Conservation (phyloP, 1,140 invertebrate species). For the Saxidomus purpurata region DNA sequence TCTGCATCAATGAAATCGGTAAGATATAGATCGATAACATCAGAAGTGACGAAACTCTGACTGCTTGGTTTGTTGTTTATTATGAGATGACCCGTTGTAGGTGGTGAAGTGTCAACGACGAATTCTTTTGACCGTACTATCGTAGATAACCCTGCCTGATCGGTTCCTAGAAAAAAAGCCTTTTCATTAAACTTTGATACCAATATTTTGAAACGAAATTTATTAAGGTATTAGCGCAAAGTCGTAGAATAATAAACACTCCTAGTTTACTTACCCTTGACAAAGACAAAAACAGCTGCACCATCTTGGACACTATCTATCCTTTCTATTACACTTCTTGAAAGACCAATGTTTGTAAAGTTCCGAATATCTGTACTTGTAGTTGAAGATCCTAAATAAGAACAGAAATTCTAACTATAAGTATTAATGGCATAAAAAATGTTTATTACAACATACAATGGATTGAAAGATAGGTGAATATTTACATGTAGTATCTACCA, state of each 20-base stretch:
- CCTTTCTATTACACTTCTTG: background rate
- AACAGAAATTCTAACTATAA: no score
- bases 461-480: no score
- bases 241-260: no score
- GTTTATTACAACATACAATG: no score
- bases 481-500: no score
- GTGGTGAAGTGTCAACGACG: background rate
- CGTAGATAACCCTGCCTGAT: background rate
- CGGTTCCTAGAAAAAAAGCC: background rate
- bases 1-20: background rate
- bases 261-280: no score
- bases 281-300: background rate
- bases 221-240: no score
- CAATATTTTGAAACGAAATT: no score
- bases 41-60: background rate
- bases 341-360: background rate
- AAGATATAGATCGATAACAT: background rate
- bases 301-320: background rate
- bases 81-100: background rate
- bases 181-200: no score
- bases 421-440: no score
- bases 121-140: background rate
- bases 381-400: background rate
- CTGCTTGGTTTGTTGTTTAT: background rate
- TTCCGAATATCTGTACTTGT: background rate